Evolutionary conservation across 2,888 invertebrate genomes (phyloP), one percentile per base, ranked within the genome.

Genomic region (Carcina quercana): DNA sequence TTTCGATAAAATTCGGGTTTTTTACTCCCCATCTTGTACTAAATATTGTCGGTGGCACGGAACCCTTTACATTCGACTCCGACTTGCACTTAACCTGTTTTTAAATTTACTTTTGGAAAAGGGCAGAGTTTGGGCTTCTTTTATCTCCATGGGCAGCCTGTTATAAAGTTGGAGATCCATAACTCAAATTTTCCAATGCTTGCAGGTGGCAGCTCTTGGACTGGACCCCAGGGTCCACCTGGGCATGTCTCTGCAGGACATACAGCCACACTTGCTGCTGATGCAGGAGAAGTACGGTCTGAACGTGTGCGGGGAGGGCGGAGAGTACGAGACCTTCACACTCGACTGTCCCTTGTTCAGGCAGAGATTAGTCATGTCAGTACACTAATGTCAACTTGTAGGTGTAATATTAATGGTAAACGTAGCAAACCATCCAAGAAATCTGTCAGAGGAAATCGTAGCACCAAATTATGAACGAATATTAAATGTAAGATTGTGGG

Each of bases 271-370:
- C 73, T 88, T 99, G 59, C 69, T 92, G 46, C 87, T 91, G 69
- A 94, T 98, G 92, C 91, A 94, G 61, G 92, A 94, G 65, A 95
- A 97, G 75, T 99, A 95, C 76, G 97, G 96, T 31, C 85, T 97
- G 43, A 96, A 97, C 83, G 90, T 97, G 24, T 98, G 97, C 76
- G 99, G 99, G 12, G 99, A 99, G 84, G 99, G 99, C 27, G 99
- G 99, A 31, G 99, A 99, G 76, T 99, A 97, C 68, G 99, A 99
- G 84, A 96, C 98, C 15, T 94, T 99, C 68, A 97, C 97, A 5
- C 84, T 98, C 40, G 97, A 99, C 85, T 98, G 98, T 75, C 98
- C 98, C 4, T 86, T 99, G 40, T 98, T 97, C 82, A 91, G 89
- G 65, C 95, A 95, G 74, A 89, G 89, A 63, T 91, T 98, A 74